Evolutionary conservation across 2,888 invertebrate genomes (phyloP), one percentile per base, ranked within the genome.

Genomic region (Cremastinae sp.): DNA sequence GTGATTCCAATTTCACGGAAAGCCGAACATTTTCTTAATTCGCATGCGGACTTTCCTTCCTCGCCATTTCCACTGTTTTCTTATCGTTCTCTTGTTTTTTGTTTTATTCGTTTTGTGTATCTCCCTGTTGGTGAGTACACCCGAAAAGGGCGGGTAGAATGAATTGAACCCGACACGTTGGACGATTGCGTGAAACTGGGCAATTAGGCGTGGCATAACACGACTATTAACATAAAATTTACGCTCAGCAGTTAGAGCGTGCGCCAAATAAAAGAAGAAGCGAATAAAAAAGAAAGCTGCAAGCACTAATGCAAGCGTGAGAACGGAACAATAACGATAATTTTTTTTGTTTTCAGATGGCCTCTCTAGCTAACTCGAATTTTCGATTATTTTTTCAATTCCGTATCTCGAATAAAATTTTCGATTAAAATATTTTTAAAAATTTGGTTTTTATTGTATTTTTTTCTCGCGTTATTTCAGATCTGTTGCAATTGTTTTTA

Each of bases 1-100:
- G 75, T 64, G 61, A 75, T 72, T 75, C 72, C 72, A 75, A 75
- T 75, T 75, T 75, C 75, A 75, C 72, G 75, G 75, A 62, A 62
- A 72, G 58, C 14, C 72, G 72, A 75, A 45, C 72, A 58, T 75
- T 68, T 72, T 72, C 62, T 75, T 72, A 75, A 75, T 75, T 68
- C 70, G 58, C 69, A 58, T n/a, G n/a, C 62, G 47, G 47, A 45
- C 45, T 53, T 61, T 45, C 53, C 20, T 39, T 41, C n/a, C 12
- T 12, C 53, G 41, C 58, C 51, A 28, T 70, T 35, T 69, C 43
- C 55, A 53, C 39, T 18, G 5, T 28, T 73, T 49, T n/a, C n/a
- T n/a, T n/a, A n/a, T n/a, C n/a, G n/a, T n/a, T n/a, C n/a, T n/a
- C n/a, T n/a, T n/a, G n/a, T n/a, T n/a, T 62, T 62, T 66, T 22